Base-by-base conservation (phyloP, 2,113 vertebrate species). In the Ictalurus punctatus region DNA sequence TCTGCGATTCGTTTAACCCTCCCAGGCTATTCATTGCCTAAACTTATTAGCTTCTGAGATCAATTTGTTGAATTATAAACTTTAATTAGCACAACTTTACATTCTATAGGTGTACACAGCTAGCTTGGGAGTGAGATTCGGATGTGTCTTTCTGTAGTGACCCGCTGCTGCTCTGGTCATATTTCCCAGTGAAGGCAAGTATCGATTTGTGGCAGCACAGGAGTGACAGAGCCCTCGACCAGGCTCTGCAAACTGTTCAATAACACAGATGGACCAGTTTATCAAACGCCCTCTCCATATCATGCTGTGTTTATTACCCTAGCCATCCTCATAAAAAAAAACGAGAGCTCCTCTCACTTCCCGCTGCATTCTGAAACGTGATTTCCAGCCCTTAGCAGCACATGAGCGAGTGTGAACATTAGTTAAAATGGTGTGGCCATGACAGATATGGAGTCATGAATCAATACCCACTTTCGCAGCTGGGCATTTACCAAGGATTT, bases 301-400 rank as follows among this genome's bases (percentile, higher is more conserved):
- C 86, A 86, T 88, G 89, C 86, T 63, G 79, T 91, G 91, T 91
- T 91, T 90, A 91, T 91, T 88, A 90, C 91, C 84, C 85, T 86
- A 85, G 59, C 88, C 86, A 44, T 76, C 80, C 90, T 90, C 86
- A 87, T 90, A 91, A 87, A 91, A 65, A 27, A 12, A 65, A 44
- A 44, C 40, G 65, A n/a, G 80, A 86, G 80, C 63, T 52, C 34
- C 25, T 56, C 84, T 74, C 63, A 80, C 80, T 80, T 80, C 76
- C 54, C 25, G 84, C 48, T 40, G 58, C 52, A 86, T 73, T 59
- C 27, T 84, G 59, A 80, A 73, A 58, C 58, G 30, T 86, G 86
- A 88, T 89, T 87, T 85, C 44, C 52, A 89, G 74, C 73, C 85
- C 85, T 81, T 83, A 86, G 87, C 34, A 40, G 59, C 83, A 85